Evolutionary conservation across 2,113 vertebrate genomes (phyloP).

Genomic region (Caranx ignobilis): DNA sequence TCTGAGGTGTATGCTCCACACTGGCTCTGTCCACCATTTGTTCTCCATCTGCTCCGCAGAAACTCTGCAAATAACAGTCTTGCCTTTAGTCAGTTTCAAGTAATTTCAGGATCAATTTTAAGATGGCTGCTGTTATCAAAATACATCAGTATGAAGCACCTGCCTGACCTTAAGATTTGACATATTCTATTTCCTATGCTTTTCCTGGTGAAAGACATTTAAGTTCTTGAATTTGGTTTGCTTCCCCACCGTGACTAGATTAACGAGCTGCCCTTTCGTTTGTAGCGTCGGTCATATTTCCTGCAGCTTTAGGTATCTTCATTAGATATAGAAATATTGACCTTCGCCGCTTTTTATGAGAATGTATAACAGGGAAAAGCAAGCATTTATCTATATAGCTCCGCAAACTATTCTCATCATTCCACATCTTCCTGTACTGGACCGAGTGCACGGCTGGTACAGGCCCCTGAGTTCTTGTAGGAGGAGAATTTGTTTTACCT

Average conservation of each 20-base stretch:
- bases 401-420: constrained; percentile 78
- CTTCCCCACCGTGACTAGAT: constrained; percentile 81
- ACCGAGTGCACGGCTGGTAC: background rate
- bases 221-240: constrained; percentile 73
- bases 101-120: constrained; percentile 66
- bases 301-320: constrained; percentile 82
- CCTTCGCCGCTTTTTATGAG: constrained; percentile 86
- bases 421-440: constrained; percentile 49
- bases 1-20: constrained; percentile 5
- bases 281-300: constrained; percentile 84
- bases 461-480: background rate
- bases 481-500: background rate
- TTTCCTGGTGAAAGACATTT: constrained; percentile 77
- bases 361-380: constrained; percentile 83
- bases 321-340: constrained; percentile 87
- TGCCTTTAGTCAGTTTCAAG: constrained; percentile 53
- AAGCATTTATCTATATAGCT: constrained; percentile 85
- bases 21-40: constrained; percentile 5
- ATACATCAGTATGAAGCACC: constrained; percentile 70
- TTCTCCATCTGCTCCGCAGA: background rate
- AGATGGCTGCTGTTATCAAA: constrained; percentile 65
- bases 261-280: constrained; percentile 88
- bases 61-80: constrained; percentile 54
- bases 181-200: constrained; percentile 74
- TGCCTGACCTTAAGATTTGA: constrained; percentile 78